Percentiles rank a stretch among this genome's conserved stretches.
These are phyloP conservation scores for Beris morrisii DNA, from an alignment of 2,888 invertebrate species.

Conservation along the genomic window DNA sequence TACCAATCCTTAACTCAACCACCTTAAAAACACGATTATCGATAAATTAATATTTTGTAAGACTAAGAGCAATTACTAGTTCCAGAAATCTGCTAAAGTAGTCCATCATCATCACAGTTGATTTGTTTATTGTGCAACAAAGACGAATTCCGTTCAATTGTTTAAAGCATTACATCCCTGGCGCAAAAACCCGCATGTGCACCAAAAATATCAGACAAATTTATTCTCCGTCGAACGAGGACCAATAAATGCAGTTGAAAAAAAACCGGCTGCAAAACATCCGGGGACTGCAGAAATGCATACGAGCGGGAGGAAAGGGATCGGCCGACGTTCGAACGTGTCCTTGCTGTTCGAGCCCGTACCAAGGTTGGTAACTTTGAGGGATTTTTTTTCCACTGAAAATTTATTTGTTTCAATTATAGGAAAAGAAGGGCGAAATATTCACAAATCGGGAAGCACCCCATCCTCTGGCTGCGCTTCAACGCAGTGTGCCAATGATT, in stretches of 20 bases:
- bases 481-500: slow-evolving; percentile 19
- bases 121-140: too few species aligned
- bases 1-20: too few species aligned
- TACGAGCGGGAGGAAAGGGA: slow-evolving; percentile 19
- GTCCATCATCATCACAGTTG: too few species aligned
- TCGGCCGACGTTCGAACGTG: too few species aligned
- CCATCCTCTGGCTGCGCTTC: slow-evolving; percentile 9
- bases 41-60: too few species aligned
- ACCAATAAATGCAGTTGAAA: background rate
- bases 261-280: background rate
- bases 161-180: too few species aligned
- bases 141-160: too few species aligned
- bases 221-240: slow-evolving; percentile 14
- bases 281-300: slow-evolving; percentile 23
- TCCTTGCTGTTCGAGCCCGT: slow-evolving; percentile 9
- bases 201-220: slow-evolving; percentile 19
- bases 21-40: too few species aligned
- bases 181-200: slow-evolving; percentile 19
- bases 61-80: too few species aligned
- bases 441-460: background rate
- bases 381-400: slow-evolving; percentile 27
- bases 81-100: too few species aligned
- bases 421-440: slow-evolving; percentile 19
- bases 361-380: background rate
- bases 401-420: slow-evolving; percentile 32